Percentiles rank a stretch among this genome's conserved stretches.
Conservation (phyloP, 1,140 invertebrate species). For the Camponotus pennsylvanicus region DNA sequence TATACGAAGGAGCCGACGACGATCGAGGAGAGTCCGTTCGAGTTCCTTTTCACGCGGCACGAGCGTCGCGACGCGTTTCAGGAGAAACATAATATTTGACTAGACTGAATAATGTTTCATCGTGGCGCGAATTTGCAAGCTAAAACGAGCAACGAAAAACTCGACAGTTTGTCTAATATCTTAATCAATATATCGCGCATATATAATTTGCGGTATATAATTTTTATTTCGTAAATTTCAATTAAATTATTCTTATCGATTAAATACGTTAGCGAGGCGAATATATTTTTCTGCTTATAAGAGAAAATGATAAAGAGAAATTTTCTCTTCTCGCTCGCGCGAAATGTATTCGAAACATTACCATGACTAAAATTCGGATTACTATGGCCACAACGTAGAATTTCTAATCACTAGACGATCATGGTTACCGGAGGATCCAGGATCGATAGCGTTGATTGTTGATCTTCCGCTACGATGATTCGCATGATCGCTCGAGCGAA, state of each 20-base stretch:
- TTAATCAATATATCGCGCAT: neutral
- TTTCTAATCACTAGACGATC: slow-evolving; percentile 93
- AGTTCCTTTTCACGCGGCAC: neutral
- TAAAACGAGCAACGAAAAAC: neutral
- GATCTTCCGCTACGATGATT: slow-evolving; percentile 7
- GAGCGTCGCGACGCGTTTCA: neutral
- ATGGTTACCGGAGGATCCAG: slow-evolving; percentile 87
- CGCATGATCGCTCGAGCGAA: slow-evolving; percentile 51
- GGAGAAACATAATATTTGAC: slow-evolving; percentile 1
- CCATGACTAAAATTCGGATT: slow-evolving; percentile 97
- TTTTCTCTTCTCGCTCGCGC: neutral
- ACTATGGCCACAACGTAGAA: slow-evolving; percentile 96
- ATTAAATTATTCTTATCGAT: too few relatives aligned
- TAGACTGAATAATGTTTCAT: neutral
- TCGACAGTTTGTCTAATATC: neutral
- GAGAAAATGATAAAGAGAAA: slow-evolving; percentile 7
- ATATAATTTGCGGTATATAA: too few relatives aligned
- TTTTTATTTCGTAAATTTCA: too few relatives aligned
- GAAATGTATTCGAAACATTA: slow-evolving; percentile 86
- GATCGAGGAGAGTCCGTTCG: neutral
- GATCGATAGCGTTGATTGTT: neutral
- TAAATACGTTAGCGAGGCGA: too few relatives aligned
- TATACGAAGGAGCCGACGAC: slow-evolving; percentile 32
- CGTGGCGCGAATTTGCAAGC: neutral
- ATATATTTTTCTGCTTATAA: neutral